These are phyloP conservation scores for Orientallactaga bullata DNA, from an alignment of 2,113 vertebrate genomes.

Conservation along the genomic window DNA sequence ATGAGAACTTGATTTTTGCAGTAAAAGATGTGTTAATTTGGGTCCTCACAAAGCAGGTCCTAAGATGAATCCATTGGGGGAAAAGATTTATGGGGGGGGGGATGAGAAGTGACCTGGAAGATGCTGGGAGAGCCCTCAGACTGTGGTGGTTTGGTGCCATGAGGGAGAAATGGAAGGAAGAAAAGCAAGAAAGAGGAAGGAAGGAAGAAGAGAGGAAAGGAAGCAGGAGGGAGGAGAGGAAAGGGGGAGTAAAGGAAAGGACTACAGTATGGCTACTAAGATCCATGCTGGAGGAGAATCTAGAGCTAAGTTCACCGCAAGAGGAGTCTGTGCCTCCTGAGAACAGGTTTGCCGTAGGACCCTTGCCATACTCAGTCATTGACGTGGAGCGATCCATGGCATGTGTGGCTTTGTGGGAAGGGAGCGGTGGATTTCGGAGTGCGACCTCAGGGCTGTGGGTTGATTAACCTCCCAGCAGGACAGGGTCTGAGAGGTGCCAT, in stretches of 20 bases:
- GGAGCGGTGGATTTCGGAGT: neutral
- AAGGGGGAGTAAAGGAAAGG: neutral
- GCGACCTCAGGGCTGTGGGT: neutral
- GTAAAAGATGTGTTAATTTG: neutral
- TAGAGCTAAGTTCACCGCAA: neutral
- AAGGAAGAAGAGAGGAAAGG: too few species aligned
- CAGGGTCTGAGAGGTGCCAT: neutral
- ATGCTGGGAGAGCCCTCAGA: neutral
- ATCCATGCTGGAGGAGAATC: neutral
- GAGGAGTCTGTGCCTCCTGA: neutral
- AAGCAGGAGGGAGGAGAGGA: neutral
- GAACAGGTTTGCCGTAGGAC: neutral
- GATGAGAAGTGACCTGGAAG: neutral
- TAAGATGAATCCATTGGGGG: neutral
- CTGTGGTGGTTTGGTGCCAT: neutral
- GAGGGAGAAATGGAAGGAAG: neutral
- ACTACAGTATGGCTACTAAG: neutral
- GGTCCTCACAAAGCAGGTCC: neutral
- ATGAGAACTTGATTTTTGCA: neutral
- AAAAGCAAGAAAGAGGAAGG: accelerated
- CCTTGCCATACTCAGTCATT: neutral
- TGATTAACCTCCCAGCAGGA: neutral
- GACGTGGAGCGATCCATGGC: neutral
- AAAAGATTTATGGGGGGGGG: neutral
- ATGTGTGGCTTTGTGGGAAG: neutral